Evolutionary conservation across 2,113 vertebrate species (phyloP).

Genomic region (Psilopogon haemacephalus): DNA sequence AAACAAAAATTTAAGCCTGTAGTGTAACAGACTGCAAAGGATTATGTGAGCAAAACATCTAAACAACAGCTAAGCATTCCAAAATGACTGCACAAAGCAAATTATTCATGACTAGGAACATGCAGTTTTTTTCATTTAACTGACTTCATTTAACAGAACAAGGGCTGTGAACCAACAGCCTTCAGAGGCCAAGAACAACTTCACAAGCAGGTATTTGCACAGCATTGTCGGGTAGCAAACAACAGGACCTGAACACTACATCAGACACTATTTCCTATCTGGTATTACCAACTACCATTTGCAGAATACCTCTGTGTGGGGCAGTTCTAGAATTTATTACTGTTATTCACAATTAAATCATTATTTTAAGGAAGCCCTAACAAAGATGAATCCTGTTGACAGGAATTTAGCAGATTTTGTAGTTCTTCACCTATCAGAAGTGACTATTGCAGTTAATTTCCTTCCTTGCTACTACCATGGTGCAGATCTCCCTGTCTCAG

Average conservation of each 20-base stretch:
- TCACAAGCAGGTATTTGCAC: background rate
- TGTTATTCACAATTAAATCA: background rate
- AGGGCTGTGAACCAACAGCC: background rate
- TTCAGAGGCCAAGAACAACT: background rate
- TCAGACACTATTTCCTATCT: background rate
- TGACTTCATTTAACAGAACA: background rate
- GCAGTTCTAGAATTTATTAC: background rate
- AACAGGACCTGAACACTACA: background rate
- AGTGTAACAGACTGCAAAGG: background rate
- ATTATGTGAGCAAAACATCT: background rate
- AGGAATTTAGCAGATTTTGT: background rate
- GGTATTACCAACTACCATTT: background rate
- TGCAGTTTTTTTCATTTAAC: background rate
- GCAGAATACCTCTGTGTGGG: background rate
- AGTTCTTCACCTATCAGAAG: background rate
- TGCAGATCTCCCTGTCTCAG: background rate
- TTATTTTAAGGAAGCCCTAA: background rate
- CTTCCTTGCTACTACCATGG: background rate
- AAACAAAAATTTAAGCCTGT: background rate
- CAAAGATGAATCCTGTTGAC: background rate
- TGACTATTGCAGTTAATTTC: fast-evolving
- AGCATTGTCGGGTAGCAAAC: background rate
- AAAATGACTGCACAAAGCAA: background rate
- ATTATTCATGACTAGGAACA: background rate
- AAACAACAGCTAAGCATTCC: background rate